These are phyloP conservation scores for Chironomus tepperi DNA, from an alignment of 1,140 invertebrate species.

Conservation along the genomic window DNA sequence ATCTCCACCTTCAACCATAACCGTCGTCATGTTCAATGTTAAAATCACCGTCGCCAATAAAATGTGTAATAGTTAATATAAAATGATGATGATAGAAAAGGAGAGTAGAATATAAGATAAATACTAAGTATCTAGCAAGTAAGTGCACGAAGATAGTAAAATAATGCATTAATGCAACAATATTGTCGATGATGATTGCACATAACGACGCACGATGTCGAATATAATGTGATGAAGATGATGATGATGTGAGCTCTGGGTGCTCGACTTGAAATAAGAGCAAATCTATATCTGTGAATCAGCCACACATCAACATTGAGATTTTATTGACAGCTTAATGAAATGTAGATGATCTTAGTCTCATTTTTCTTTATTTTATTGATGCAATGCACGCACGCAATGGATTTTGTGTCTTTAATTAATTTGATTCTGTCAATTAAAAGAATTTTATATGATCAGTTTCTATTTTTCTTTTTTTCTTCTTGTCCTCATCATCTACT, in stretches of 20 bases:
- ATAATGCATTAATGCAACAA: conserved; percentile 16
- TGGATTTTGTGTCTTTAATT: no score
- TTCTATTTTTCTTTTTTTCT: no score
- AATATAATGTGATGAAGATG: not conserved
- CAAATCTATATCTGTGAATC: not conserved
- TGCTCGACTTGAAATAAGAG: not conserved
- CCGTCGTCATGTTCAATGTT: not conserved
- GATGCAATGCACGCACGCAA: no score
- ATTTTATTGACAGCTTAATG: conserved; percentile 21
- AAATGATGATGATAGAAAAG: not conserved
- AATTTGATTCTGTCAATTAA: no score
- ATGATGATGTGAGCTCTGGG: not conserved
- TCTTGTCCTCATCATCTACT: no score
- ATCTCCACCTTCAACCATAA: not conserved
- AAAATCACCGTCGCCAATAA: no score
- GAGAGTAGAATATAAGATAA: not conserved
- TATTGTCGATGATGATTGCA: conserved; percentile 19
- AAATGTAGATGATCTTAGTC: not conserved
- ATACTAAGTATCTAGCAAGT: not conserved
- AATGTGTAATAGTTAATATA: no score
- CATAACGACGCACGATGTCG: not conserved
- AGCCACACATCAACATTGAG: not conserved
- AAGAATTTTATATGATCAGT: no score
- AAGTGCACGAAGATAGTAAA: not conserved
- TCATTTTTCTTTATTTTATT: not conserved